Evolutionary conservation across 2,888 invertebrate genomes (phyloP).

Genomic region (Sphaerophoria rueppellii): DNA sequence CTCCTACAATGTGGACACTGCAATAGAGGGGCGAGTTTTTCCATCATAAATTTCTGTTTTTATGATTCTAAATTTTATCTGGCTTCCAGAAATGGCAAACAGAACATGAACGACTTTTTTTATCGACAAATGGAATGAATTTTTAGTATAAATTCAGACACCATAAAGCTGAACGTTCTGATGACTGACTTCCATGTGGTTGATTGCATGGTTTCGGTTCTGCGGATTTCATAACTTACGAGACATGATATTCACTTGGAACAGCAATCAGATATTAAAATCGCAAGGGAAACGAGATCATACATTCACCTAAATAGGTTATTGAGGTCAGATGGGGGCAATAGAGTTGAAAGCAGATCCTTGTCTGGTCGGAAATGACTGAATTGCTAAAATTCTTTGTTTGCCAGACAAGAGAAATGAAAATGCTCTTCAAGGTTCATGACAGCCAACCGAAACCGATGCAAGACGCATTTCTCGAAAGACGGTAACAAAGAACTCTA

Average conservation of each 20-base stretch:
- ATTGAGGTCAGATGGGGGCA: slow-evolving; percentile 1
- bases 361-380: slow-evolving; percentile 48
- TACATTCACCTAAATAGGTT: neutral
- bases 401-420: slow-evolving; percentile 17
- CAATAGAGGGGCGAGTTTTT: neutral
- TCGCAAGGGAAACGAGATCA: neutral
- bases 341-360: neutral
- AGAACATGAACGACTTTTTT: slow-evolving; percentile 14
- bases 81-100: slow-evolving; percentile 31
- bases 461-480: slow-evolving; percentile 46
- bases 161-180: slow-evolving; percentile 16
- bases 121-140: neutral
- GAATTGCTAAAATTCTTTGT: slow-evolving; percentile 25
- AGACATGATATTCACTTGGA: neutral
- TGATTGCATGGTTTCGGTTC: slow-evolving; percentile 38
- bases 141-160: slow-evolving; percentile 26
- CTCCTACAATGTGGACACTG: neutral
- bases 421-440: slow-evolving; percentile 27
- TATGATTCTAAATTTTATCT: slow-evolving; percentile 15
- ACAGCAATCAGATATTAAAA: slow-evolving; percentile 27
- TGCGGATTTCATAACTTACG: neutral
- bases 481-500: slow-evolving; percentile 23
- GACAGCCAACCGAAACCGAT: neutral
- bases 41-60: neutral
- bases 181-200: slow-evolving; percentile 47